Percentiles rank a stretch among this genome's conserved stretches.
Conservation (phyloP, 2,888 invertebrate genomes). For the Chloroclystis v-ata region DNA sequence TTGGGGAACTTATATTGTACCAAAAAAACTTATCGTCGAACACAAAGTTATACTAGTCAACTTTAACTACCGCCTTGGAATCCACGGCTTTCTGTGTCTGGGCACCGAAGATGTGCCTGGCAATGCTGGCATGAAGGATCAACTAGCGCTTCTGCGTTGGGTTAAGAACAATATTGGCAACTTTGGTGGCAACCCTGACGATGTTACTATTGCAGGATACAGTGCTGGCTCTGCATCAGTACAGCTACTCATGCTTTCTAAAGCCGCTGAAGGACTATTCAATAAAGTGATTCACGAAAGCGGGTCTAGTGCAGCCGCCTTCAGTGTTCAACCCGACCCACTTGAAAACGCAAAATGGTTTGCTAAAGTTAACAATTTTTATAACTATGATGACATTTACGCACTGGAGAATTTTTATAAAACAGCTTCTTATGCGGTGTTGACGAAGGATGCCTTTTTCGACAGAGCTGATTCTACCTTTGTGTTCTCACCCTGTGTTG, state of each 20-base stretch:
- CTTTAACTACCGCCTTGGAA: slow-evolving; percentile 39
- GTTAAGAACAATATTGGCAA: slow-evolving; percentile 41
- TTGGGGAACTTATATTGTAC: slow-evolving; percentile 19
- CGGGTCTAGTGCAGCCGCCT: slow-evolving; percentile 32
- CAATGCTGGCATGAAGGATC: slow-evolving; percentile 48
- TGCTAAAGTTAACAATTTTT: slow-evolving; percentile 34
- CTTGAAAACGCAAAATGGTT: slow-evolving; percentile 37
- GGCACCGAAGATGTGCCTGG: slow-evolving; percentile 41
- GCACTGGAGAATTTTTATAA: slow-evolving; percentile 47
- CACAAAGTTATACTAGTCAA: slow-evolving; percentile 33
- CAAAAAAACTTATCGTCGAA: slow-evolving; percentile 26
- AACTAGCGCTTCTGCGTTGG: slow-evolving; percentile 49
- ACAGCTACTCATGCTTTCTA: slow-evolving; percentile 38
- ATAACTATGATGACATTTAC: slow-evolving; percentile 35
- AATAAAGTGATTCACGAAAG: slow-evolving; percentile 44
- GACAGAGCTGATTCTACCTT: slow-evolving; percentile 27
- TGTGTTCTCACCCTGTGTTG: slow-evolving; percentile 36
- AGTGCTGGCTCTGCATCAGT: slow-evolving; percentile 41
- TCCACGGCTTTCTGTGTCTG: slow-evolving; percentile 38
- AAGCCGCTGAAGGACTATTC: slow-evolving; percentile 38
- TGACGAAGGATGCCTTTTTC: slow-evolving; percentile 26
- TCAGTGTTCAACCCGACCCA: slow-evolving; percentile 41
- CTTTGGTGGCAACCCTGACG: slow-evolving; percentile 44
- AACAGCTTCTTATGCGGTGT: slow-evolving; percentile 32
- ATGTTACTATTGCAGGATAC: slow-evolving; percentile 40